These are phyloP conservation scores for Mormyrus hasselquistii DNA, from an alignment of 2,797 vertebrate genomes.

Conservation along the genomic window DNA sequence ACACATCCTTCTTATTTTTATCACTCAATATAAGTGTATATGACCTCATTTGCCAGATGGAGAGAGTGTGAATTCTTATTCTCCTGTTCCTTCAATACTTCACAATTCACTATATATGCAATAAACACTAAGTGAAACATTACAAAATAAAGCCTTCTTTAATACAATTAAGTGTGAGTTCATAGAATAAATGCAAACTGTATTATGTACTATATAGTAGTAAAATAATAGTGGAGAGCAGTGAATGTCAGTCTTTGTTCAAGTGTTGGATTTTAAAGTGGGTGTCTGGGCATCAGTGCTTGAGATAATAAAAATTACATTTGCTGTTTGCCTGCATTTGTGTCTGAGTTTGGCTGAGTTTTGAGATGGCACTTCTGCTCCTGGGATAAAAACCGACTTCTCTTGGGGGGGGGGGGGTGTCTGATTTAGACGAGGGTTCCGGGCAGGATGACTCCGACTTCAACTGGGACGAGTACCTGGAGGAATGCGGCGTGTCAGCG, in stretches of 20 bases:
- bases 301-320: neutral
- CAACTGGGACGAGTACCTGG: slow-evolving; percentile 75
- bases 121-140: neutral
- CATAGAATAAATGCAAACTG: neutral
- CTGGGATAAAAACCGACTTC: neutral
- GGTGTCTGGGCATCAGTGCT: neutral
- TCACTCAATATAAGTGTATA: neutral
- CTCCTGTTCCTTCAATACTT: neutral
- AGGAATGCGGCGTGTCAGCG: slow-evolving; percentile 65
- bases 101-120: neutral
- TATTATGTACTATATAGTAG: neutral
- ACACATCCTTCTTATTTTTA: neutral
- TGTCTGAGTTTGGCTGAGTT: neutral
- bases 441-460: slow-evolving; percentile 69
- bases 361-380: slow-evolving; percentile 23
- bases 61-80: neutral
- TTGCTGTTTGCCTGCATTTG: slow-evolving; percentile 29
- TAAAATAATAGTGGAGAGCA: neutral
- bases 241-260: neutral
- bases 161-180: neutral
- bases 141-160: neutral
- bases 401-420: neutral
- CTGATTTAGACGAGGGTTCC: slow-evolving; percentile 62
- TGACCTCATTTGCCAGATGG: neutral
- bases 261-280: neutral